A percentile compares a stretch with the other conserved stretches of the same genome.
phyloP scores from a whole-genome alignment of 2,888 invertebrate genomes.

The Dynastes hyllus region DNA sequence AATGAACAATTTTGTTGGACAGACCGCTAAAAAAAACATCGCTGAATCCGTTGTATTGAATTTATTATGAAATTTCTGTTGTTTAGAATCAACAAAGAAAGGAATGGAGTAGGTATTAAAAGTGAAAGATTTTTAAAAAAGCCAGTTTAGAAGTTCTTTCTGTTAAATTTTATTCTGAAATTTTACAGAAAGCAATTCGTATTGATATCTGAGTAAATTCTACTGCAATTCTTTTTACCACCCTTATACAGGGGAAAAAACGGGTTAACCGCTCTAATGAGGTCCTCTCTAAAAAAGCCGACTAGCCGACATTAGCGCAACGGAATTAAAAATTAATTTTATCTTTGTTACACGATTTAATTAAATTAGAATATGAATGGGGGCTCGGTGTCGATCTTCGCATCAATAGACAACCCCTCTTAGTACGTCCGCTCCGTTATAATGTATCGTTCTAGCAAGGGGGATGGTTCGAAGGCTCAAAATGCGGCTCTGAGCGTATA shows the following conservation, averaged over 20 bases:
- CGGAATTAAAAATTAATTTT: slow-evolving; percentile 72
- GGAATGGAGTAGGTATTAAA: too few species aligned
- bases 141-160: neutral
- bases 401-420: slow-evolving; percentile 54
- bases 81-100: too few species aligned
- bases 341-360: slow-evolving; percentile 70
- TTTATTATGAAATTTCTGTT: too few species aligned
- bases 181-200: neutral
- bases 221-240: neutral
- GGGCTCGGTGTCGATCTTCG: slow-evolving; percentile 56
- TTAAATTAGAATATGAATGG: slow-evolving; percentile 64
- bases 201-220: neutral
- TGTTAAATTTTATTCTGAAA: neutral
- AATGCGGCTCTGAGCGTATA: slow-evolving; percentile 71
- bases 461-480: slow-evolving; percentile 65
- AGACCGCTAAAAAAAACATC: too few species aligned
- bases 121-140: neutral
- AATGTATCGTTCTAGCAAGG: slow-evolving; percentile 68
- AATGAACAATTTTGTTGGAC: too few species aligned
- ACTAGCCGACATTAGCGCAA: slow-evolving; percentile 53
- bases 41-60: too few species aligned
- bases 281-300: slow-evolving; percentile 59
- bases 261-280: slow-evolving; percentile 53
- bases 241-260: neutral
- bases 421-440: slow-evolving; percentile 66